Evolutionary conservation across 2,113 vertebrate genomes (phyloP).

Genomic region (Phalacrocorax pelagicus): DNA sequence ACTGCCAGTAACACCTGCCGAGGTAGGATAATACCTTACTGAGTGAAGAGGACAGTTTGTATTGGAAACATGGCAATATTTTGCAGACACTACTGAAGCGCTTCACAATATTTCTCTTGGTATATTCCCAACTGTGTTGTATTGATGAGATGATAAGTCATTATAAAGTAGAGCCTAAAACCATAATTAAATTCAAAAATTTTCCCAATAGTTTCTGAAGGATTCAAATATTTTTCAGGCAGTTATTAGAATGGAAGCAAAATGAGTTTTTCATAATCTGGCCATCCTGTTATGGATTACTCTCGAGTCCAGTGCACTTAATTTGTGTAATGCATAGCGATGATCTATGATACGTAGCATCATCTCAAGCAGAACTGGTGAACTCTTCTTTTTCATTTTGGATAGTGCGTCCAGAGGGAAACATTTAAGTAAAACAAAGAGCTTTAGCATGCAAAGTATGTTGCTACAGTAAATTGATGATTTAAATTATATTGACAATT

Average conservation of each 20-base stretch:
- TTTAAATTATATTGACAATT: conserved; percentile 56
- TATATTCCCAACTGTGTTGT: background rate
- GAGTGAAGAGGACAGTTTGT: background rate
- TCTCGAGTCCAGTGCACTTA: background rate
- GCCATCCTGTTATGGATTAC: conserved; percentile 28
- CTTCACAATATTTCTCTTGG: background rate
- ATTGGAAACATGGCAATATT: background rate
- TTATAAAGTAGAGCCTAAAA: conserved; percentile 26
- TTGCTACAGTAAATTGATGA: conserved; percentile 40
- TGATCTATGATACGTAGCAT: background rate
- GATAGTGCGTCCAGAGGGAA: conserved; percentile 33
- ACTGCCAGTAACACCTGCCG: background rate
- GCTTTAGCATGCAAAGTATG: conserved; percentile 40
- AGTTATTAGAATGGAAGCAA: conserved; percentile 44
- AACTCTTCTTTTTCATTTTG: conserved; percentile 33
- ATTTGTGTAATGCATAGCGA: conserved; percentile 42
- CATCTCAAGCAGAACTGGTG: conserved; percentile 32
- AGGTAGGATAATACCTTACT: background rate
- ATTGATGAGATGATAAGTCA: background rate
- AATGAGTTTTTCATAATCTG: conserved; percentile 36
- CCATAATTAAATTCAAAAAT: conserved; percentile 21
- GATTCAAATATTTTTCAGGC: conserved; percentile 25
- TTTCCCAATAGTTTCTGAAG: conserved; percentile 21
- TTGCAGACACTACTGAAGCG: background rate
- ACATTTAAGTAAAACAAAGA: conserved; percentile 29